Evolutionary conservation across 2,797 vertebrate genomes (phyloP).

Genomic region (Phylloscopus collybita): DNA sequence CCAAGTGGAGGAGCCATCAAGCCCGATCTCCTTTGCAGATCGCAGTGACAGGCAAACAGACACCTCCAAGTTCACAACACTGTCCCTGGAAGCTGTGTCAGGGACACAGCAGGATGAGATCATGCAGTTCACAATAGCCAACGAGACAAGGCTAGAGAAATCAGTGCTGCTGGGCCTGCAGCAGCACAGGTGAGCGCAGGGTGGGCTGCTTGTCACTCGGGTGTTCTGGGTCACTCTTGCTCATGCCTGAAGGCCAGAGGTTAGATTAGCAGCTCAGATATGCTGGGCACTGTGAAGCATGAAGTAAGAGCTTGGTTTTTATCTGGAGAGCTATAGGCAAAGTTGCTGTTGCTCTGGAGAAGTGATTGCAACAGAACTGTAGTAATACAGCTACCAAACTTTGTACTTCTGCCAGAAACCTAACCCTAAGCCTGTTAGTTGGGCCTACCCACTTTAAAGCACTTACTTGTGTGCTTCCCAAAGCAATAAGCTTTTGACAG

Average conservation of each 20-base stretch:
- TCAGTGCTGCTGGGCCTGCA: constrained; percentile 86
- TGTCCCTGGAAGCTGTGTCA: constrained; percentile 71
- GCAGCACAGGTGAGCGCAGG: constrained; percentile 83
- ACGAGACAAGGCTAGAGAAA: constrained; percentile 84
- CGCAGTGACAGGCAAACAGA: constrained; percentile 81
- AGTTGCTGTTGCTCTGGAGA: neutral
- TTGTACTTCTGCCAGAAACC: neutral
- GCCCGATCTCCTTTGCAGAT: constrained; percentile 83
- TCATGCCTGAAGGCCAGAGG: neutral
- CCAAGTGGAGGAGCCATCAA: constrained; percentile 81
- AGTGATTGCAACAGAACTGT: neutral
- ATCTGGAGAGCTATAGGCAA: neutral
- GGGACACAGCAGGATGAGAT: constrained; percentile 55
- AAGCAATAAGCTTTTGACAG: constrained; percentile 24
- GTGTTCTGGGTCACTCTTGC: neutral
- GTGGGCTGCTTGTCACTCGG: accelerated
- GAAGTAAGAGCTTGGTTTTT: neutral
- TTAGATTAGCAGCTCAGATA: neutral
- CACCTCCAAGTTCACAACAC: constrained; percentile 57
- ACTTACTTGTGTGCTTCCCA: neutral
- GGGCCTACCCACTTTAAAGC: neutral
- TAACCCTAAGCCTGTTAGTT: neutral
- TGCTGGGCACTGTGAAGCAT: neutral
- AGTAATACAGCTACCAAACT: neutral
- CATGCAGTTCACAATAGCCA: constrained; percentile 80